A percentile compares a stretch with the other conserved stretches of the same genome.
phyloP scores from a whole-genome alignment of 2,888 invertebrate genomes.

The Ptycholaimellus sp. region DNA sequence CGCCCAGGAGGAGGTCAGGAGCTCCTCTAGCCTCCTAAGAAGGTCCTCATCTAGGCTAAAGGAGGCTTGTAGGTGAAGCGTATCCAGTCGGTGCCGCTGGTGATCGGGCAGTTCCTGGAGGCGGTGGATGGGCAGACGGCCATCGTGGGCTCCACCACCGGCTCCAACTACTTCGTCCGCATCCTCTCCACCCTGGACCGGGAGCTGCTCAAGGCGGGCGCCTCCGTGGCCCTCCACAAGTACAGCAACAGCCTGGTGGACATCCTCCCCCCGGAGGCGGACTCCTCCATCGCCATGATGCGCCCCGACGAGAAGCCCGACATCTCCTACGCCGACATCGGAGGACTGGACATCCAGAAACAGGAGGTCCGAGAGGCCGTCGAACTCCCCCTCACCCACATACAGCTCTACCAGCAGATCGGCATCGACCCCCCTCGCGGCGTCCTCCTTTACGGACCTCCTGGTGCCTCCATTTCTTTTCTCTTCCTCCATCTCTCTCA shows the following conservation, averaged over 20 bases:
- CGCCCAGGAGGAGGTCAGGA: conserved; percentile 46
- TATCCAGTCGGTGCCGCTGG: conserved; percentile 91
- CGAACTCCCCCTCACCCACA: conserved; percentile 86
- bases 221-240: conserved; percentile 91
- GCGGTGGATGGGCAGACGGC: conserved; percentile 98
- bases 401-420: conserved; percentile 81
- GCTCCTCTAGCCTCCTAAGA: neutral
- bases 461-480: no score
- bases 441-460: conserved; percentile 97
- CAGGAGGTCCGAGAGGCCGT: conserved; percentile 96
- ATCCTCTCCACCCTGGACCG: conserved; percentile 93
- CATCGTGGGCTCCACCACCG: conserved; percentile 89
- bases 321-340: conserved; percentile 84
- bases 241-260: conserved; percentile 99
- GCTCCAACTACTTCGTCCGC: conserved; percentile 90
- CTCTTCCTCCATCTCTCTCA: no score
- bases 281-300: conserved; percentile 94
- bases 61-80: conserved; percentile 50
- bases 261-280: conserved; percentile 92
- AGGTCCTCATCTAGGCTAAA: neutral
- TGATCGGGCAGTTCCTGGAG: conserved; percentile 95
- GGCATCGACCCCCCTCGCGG: conserved; percentile 96
- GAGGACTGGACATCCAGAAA: conserved; percentile 98
- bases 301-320: conserved; percentile 57
- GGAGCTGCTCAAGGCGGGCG: conserved; percentile 83